phyloP scores from a whole-genome alignment of 2,888 invertebrate genomes.

The Sminthurides aquaticus region DNA sequence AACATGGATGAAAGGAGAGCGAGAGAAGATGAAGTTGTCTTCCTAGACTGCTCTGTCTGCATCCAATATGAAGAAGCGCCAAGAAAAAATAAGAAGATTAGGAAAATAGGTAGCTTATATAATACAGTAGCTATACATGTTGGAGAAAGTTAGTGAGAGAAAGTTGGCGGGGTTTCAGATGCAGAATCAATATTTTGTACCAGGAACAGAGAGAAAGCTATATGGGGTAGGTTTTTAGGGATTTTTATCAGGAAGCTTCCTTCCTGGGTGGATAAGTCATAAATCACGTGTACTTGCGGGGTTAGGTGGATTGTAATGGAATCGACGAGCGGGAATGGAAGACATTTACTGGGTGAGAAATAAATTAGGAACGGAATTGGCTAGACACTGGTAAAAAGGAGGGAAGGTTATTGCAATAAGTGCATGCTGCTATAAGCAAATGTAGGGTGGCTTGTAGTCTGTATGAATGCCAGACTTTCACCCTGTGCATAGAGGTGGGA shows the following conservation, averaged over 20 bases:
- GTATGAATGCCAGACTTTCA: neutral
- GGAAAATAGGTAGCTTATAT: too few species aligned
- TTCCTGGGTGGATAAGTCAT: neutral
- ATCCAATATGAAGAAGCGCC: too few species aligned
- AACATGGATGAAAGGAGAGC: too few species aligned
- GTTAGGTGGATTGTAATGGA: neutral
- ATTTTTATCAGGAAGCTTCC: neutral
- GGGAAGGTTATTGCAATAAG: neutral
- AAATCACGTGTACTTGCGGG: neutral
- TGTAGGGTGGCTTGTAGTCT: too few species aligned
- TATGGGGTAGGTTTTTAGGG: neutral
- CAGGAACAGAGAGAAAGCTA: neutral
- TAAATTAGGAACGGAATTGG: slow-evolving; percentile 16
- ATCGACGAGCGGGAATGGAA: neutral
- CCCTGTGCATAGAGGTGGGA: neutral
- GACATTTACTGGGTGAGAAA: slow-evolving; percentile 9
- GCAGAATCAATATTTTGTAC: neutral
- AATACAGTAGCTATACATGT: too few species aligned
- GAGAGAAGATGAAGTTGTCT: too few species aligned
- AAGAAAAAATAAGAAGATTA: too few species aligned
- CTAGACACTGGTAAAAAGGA: neutral
- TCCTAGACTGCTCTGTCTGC: too few species aligned
- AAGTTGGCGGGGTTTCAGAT: neutral
- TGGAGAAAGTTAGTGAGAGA: too few species aligned
- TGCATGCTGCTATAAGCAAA: too few species aligned